Evolutionary conservation across 1,140 invertebrate genomes (phyloP).

Genomic region (Drosophila chauvacae): DNA sequence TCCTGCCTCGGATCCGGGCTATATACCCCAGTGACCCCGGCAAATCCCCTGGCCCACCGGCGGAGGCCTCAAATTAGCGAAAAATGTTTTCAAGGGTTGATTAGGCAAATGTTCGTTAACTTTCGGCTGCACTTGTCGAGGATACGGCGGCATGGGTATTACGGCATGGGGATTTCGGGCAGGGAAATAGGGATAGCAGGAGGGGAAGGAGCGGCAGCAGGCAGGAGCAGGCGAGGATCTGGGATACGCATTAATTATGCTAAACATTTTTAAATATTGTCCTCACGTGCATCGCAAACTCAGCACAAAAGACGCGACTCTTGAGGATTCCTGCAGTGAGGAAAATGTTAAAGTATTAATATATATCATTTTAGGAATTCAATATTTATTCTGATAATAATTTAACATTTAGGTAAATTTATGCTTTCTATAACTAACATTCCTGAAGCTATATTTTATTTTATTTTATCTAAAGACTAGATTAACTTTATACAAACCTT

Average conservation of each 20-base stretch:
- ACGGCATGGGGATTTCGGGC: not conserved
- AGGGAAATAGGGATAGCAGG: constrained; percentile 9
- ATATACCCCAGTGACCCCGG: constrained; percentile 41
- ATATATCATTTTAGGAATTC: too few relatives aligned
- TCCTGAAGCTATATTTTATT: not conserved
- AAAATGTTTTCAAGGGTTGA: constrained; percentile 80
- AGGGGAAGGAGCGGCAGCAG: not conserved
- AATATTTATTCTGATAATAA: not conserved
- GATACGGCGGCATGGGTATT: constrained; percentile 5
- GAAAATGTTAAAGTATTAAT: not conserved
- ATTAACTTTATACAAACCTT: not conserved
- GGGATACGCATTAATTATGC: constrained; percentile 80
- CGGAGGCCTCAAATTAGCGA: constrained; percentile 70
- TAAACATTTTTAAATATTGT: constrained; percentile 85
- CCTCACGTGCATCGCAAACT: constrained; percentile 75
- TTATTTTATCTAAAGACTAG: not conserved
- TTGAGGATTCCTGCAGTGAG: constrained; percentile 46
- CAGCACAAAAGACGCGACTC: constrained; percentile 43
- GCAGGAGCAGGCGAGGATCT: constrained; percentile 1
- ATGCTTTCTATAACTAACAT: not conserved
- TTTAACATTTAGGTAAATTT: not conserved
- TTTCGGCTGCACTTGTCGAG: constrained; percentile 64
- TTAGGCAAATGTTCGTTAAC: constrained; percentile 79
- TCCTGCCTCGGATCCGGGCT: constrained; percentile 32
- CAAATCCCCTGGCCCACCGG: constrained; percentile 22